Evolutionary conservation across 2,797 vertebrate species (phyloP), one percentile per base, ranked within the genome.

Genomic region (Gallinago stenura): DNA sequence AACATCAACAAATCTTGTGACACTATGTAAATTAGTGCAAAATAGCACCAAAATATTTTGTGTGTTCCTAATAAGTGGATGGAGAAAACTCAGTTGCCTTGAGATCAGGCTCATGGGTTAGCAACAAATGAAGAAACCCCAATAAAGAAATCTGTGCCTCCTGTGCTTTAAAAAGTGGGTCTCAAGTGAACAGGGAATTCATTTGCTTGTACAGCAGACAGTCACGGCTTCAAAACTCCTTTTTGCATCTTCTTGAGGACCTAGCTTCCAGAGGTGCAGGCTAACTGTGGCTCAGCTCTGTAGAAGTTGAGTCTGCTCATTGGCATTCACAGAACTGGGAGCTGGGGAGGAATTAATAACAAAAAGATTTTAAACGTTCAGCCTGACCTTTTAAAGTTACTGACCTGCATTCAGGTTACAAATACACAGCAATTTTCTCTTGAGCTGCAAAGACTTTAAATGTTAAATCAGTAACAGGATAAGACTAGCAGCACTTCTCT

Each of bases 331-430:
- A 65, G 73, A 65, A 62, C 71, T 72, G 37, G 73, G 41, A 78
- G 30, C 57, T 51, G 58, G 35, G 66, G 26, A 53, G 54, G 54
- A 87, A 81, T 94, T 96, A 89, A 85, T 89, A 90, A 76, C 85
- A 66, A 33, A 70, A 88, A 83, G 62, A 82, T 78, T 84, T 83
- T 79, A 87, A 91, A 57, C 0, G 11, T 94, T 90, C 87, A 83
- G n/a, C 39, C 51, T 93, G 90, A 92, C 90, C 83, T 96, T 96
- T 96, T 84, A 48, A 83, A 95, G 51, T 93, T 91, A 95, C 78
- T 91, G 94, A 91, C 92, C 83, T 95, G 88, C 78, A 70, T 96
- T 94, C 70, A 64, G 91, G 94, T 96, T 97, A 95, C 94, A 93
- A 92, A 91, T 39, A 82, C 51, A 69, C 25, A 72, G 78, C 79